Base-by-base conservation (phyloP, 2,113 vertebrate species). In the Forbesichthys papilliferus region DNA sequence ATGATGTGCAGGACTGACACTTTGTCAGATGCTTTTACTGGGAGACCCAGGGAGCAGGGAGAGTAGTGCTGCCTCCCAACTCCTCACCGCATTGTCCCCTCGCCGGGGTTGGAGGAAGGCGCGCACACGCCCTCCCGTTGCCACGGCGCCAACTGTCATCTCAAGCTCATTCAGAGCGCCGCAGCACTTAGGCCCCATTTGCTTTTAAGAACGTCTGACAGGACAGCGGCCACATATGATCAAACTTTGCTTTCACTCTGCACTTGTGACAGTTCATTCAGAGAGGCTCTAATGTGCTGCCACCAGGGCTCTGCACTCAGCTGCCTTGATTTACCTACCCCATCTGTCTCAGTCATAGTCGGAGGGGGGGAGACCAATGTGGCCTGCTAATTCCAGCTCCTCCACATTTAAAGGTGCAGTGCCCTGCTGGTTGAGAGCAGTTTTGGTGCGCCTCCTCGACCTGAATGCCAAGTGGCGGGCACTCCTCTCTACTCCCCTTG, bases 121-220 rank as follows among this genome's bases (percentile, higher is more conserved):
- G 78, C 77, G 81, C 78, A 76, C 59, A 80, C 81, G 87, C 76
- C 81, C 84, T 79, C 82, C 68, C 77, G 11, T 42, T 87, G 77
- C 85, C 73, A 78, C 49, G 27, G 75, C 77, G 85, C 66, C 79
- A 81, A 84, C 89, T 91, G 89, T 91, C 91, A 90, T 90, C 86
- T 89, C 83, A 71, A 82, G 69, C 86, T 87, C 84, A 82, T 86
- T 85, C 81, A 69, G 87, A 87, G 85, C 86, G 78, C 76, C 58
- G 80, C 89, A 87, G 88, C 91, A 92, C 92, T 92, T 92, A 92
- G 89, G 87, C 81, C 89, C 90, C 90, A 90, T 93, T 92, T 92
- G 91, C 91, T 91, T 89, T 92, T 92, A 92, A 92, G 89, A 88
- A 89, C 91, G 91, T 92, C 89, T 92, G 91, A 90, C 90, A 91